Base-by-base conservation (phyloP, 2,888 invertebrate species). In the Aleiodes leptofemur region DNA sequence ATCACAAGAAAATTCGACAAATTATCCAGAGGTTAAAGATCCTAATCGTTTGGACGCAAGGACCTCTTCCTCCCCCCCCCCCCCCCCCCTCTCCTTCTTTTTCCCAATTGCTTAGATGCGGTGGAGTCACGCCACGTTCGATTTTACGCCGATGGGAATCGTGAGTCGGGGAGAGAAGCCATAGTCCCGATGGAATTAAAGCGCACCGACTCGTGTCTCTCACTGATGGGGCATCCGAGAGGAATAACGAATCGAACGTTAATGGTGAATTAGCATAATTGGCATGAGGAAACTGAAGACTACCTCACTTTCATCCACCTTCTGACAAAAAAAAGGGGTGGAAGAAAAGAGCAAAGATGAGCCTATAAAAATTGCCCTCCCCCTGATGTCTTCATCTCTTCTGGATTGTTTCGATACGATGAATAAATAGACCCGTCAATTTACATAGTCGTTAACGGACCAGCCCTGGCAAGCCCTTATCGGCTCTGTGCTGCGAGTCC, bases 361-460 rank as follows among this genome's bases (percentile, higher is more conserved):
- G 50, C 50, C 64, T 61, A 59, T 73, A 71, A 77, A 83, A 83
- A 85, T 83, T 84, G 81, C 76, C 76, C 82, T 84, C 81, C 76
- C 23, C 82, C 81, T 69, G 85, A 86, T 82, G 83, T 86, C 85
- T 86, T 83, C 83, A 84, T 86, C 83, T 78, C 78, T 73, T 74
- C 57, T 68, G 66, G 56, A 53, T 74, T 78, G 79, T 79, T 78
- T 82, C 82, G 83, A 86, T 87, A 82, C 83, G 83, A 83, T 81
- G 84, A 86, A 87, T 86, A 87, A 87, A 87, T 87, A 87, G 86
- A 87, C 81, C 80, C 85, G 85, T 87, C 86, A 86, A 87, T 87
- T 87, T 87, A 85, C 87, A 87, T 87, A 87, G 85, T 87, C 86
- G 85, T 87, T 87, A 86, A 84, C 84, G 80, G 80, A 80, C 79